Percentiles rank a stretch among this genome's conserved stretches.
These are phyloP conservation scores for Eupsilia transversa DNA, from an alignment of 2,888 invertebrate species.

Conservation along the genomic window DNA sequence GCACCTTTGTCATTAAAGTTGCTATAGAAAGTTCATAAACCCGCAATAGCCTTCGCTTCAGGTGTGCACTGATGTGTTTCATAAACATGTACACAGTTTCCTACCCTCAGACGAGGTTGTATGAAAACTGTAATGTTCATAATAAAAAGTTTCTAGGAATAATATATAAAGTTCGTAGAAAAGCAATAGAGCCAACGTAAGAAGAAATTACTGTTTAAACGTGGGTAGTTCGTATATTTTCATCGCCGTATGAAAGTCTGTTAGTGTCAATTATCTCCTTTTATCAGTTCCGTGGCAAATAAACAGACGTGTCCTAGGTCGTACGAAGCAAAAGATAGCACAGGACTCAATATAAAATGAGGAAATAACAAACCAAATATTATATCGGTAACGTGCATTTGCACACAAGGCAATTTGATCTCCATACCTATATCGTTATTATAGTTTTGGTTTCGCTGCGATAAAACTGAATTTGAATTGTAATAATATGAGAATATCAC, in stretches of 20 bases:
- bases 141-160: conserved; percentile 29
- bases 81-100: conserved; percentile 8
- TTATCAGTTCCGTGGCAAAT: not conserved
- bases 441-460: not conserved
- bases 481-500: conserved; percentile 25
- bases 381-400: not conserved
- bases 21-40: conserved; percentile 31
- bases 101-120: not conserved
- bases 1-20: conserved; percentile 32
- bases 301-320: not conserved
- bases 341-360: conserved; percentile 3
- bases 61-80: conserved; percentile 15
- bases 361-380: conserved; percentile 11
- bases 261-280: conserved; percentile 11
- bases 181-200: conserved; percentile 25
- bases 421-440: not conserved
- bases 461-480: conserved; percentile 22
- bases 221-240: conserved; percentile 39
- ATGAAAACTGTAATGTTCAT: conserved; percentile 20
- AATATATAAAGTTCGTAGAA: conserved; percentile 31
- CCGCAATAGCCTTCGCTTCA: conserved; percentile 14
- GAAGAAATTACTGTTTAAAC: conserved; percentile 27
- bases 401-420: conserved; percentile 1
- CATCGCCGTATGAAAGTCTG: conserved; percentile 5
- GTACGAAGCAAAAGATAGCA: not conserved